Conservation (phyloP, 2,113 vertebrate genomes). For the Gallinago paraguaiae region DNA sequence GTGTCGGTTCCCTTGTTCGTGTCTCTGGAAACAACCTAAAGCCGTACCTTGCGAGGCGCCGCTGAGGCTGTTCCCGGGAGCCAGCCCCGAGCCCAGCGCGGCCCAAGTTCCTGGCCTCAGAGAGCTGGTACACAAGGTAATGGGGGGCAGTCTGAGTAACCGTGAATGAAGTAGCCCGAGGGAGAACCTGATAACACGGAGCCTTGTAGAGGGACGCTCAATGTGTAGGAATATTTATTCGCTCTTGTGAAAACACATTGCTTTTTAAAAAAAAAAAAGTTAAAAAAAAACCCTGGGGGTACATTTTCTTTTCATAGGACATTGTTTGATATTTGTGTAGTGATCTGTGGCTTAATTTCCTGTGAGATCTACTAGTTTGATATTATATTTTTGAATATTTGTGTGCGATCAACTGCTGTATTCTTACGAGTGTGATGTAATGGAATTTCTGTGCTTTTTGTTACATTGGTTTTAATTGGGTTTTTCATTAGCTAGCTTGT, state of each 20-base stretch:
- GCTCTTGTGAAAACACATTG: slow-evolving; percentile 46
- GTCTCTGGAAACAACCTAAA: slow-evolving; percentile 17
- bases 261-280: not conserved
- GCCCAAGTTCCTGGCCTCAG: not conserved
- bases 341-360: slow-evolving; percentile 60
- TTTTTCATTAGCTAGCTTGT: slow-evolving; percentile 57
- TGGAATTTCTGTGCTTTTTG: slow-evolving; percentile 53
- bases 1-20: not conserved
- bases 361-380: slow-evolving; percentile 51
- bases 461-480: slow-evolving; percentile 45
- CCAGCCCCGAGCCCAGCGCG: not conserved
- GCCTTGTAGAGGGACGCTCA: slow-evolving; percentile 3
- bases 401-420: slow-evolving; percentile 55
- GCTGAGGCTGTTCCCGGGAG: not conserved
- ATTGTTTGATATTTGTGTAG: slow-evolving; percentile 55
- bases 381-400: slow-evolving; percentile 51
- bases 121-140: not conserved
- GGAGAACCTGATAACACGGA: slow-evolving; percentile 48
- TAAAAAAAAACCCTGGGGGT: not conserved
- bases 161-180: slow-evolving; percentile 10
- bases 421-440: slow-evolving; percentile 53
- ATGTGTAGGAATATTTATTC: slow-evolving; percentile 41
- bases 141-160: not conserved
- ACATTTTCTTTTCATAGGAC: slow-evolving; percentile 41
- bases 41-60: slow-evolving; percentile 50